Base-by-base conservation (phyloP, 2,113 vertebrate genomes). In the Zapornia atra region DNA sequence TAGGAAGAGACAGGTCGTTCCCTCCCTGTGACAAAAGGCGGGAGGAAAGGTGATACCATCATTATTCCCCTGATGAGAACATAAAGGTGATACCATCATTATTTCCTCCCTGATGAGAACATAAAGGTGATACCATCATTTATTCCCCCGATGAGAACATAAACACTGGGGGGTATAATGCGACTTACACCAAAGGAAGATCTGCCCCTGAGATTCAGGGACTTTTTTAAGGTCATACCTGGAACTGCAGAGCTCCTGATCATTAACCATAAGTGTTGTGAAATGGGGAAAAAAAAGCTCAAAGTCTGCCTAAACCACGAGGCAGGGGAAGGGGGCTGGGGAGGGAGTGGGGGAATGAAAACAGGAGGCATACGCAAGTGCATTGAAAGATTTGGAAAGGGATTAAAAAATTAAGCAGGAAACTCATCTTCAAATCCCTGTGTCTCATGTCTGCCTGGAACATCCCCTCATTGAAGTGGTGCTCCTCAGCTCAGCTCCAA, bases 381-480 rank as follows among this genome's bases (percentile, higher is more conserved):
- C 60, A 1, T 0, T 3, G 80, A 33, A 79, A 91, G 70, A 82
- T 76, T 89, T 44, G 73, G 73, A 38, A 69, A 87, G 21, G 75
- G 92, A 93, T 96, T 94, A 83, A 81, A 93, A 94, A 95, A 88
- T 61, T 28, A 92, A 90, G 80, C 86, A 88, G 90, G 51, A 82
- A 86, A 83, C 36, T 83, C 76, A 40, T 75, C 72, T 60, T 53
- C 72, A 64, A 92, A 88, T 78, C 60, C 60, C 10, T 0, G 0
- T 7, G 36, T 88, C 79, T 24, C 17, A 2, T 21, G 81, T 75
- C 16, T n/a, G 89, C 69, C 60, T 42, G 82, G 79, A 76, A 9
- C 78, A 80, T 61, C 63, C 54, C 79, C 33, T 21, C 2, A 1
- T 0, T 1, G 92, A 19, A 66, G 15, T 0, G 28, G 38, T 34